These are phyloP conservation scores for Megaceryle torquata DNA, from an alignment of 2,113 vertebrate genomes.

Conservation along the genomic window DNA sequence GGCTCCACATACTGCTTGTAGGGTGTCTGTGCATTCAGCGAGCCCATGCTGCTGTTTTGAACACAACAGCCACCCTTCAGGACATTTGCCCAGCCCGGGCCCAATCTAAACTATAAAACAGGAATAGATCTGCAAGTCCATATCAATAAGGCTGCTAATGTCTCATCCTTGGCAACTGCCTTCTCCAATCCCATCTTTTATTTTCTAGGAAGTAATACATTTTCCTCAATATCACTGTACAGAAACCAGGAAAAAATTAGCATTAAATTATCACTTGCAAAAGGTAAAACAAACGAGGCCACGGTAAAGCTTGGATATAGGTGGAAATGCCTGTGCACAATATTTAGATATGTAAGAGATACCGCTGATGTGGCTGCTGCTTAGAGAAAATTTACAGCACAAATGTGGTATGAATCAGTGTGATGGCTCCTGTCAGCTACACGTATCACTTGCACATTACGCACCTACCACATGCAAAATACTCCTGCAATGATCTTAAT, in stretches of 20 bases:
- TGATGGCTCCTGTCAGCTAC: not conserved
- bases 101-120: not conserved
- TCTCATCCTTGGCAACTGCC: not conserved
- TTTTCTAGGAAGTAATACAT: not conserved
- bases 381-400: not conserved
- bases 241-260: not conserved
- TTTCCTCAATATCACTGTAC: not conserved
- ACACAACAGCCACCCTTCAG: not conserved
- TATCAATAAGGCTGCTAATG: not conserved
- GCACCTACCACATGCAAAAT: not conserved
- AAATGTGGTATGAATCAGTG: not conserved
- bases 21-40: not conserved
- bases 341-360: not conserved
- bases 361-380: not conserved
- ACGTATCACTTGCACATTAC: constrained; percentile 25
- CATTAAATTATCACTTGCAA: not conserved
- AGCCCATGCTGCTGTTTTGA: rapidly evolving
- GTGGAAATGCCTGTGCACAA: not conserved
- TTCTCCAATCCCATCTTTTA: not conserved
- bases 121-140: not conserved
- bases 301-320: not conserved
- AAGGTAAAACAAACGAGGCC: not conserved
- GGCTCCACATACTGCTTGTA: not conserved
- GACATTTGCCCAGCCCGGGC: not conserved
- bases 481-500: constrained; percentile 27